phyloP scores from a whole-genome alignment of 2,113 vertebrate genomes.

The Equus quagga region DNA sequence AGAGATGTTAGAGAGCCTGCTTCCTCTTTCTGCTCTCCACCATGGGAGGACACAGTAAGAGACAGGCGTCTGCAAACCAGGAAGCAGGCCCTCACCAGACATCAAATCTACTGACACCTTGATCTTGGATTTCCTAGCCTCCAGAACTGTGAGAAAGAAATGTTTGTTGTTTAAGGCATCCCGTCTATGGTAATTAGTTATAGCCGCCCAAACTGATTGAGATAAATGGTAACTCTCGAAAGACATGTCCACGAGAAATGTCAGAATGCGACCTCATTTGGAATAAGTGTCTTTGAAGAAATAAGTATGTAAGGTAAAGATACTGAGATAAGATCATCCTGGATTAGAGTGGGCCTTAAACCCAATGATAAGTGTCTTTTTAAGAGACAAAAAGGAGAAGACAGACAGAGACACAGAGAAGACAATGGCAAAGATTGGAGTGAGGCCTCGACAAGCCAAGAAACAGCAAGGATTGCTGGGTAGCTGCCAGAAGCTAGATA shows the following conservation, averaged over 20 bases:
- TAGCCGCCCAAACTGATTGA: not conserved
- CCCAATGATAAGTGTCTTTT: not conserved
- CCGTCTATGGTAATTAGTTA: not conserved
- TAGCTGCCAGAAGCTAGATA: accelerated
- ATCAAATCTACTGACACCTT: not conserved
- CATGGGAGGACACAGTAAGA: not conserved
- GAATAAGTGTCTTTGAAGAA: not conserved
- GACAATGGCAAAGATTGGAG: accelerated
- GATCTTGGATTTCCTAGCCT: not conserved
- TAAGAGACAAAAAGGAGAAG: not conserved
- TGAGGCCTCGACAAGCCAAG: not conserved
- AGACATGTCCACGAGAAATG: not conserved
- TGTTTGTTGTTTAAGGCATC: not conserved
- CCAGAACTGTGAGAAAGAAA: not conserved
- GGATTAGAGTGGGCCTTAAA: not conserved
- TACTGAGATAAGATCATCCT: not conserved
- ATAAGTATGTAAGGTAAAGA: not conserved
- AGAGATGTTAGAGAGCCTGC: not conserved
- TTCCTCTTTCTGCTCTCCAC: not conserved
- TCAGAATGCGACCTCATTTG: not conserved
- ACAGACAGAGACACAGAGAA: not conserved
- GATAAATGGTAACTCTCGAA: not conserved
- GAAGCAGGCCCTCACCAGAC: not conserved
- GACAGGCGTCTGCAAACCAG: not conserved
- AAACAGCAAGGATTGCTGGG: accelerated